Base-by-base conservation (phyloP, 2,888 invertebrate species). In the Erpobdella octoculata region DNA sequence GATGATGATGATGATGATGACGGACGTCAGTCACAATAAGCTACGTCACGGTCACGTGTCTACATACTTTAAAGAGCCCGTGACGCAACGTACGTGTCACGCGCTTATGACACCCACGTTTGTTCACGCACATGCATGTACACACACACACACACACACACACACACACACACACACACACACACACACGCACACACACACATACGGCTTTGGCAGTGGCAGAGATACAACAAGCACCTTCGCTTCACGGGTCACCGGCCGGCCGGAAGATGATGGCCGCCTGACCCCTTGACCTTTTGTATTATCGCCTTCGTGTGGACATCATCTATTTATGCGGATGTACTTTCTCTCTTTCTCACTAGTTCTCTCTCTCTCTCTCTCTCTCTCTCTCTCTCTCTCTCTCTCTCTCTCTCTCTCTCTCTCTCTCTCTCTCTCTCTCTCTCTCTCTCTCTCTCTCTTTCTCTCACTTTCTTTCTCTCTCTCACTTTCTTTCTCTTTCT, bases 241-340 rank as follows among this genome's bases (percentile, higher is more conserved):
- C 53, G 53, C 28, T 53, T 53, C 53, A 53, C 53, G 53, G 53
- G 53, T 53, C 53, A 53, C 53, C 53, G 15, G 53, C 28, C 53
- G 53, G 53, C 21, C 53, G 28, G 53, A 53, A 53, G 53, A 53
- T 53, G 53, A 53, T 53, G 53, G 53, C 28, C 53, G 21, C 53
- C 21, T 12, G 53, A 53, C 53, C 53, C 28, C 9, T 53, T 12
- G 53, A 53, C 53, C 53, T 53, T 28, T 53, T 28, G 53, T 53
- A 53, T 53, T 53, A 53, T 53, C 53, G 53, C 53, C 53, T 25
- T 53, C 21, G 28, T 28, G 53, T 53, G 53, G 53, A 53, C 53
- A n/a, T 53, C 53, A 28, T 53, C 21, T 3, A n/a, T 53, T 28
- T 53, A 21, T 15, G 12, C 5, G 9, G 9, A 18, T 6, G 53